These are phyloP conservation scores for Litoditis marina DNA, from an alignment of 2,888 invertebrate species.

Conservation along the genomic window DNA sequence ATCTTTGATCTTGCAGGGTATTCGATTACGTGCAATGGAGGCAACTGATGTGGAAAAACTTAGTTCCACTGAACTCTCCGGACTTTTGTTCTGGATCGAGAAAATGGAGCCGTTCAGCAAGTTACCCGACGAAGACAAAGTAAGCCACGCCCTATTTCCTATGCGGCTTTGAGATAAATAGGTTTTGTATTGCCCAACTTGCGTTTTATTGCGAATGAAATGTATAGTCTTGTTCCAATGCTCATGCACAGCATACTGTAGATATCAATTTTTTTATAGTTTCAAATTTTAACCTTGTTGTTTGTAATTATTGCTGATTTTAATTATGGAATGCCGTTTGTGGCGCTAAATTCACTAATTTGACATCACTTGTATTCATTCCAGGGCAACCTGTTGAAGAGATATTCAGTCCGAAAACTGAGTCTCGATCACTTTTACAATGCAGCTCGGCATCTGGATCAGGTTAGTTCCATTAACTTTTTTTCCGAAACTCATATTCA, in stretches of 20 bases:
- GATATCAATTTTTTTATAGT: no score
- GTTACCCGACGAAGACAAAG: constrained; percentile 40
- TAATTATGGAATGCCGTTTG: no score
- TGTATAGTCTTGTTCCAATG: neutral
- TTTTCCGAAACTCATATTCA: no score
- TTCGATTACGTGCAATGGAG: constrained; percentile 41
- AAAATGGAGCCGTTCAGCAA: constrained; percentile 47
- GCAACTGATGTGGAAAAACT: constrained; percentile 51
- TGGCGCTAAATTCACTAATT: no score
- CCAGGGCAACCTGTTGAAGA: constrained; percentile 35
- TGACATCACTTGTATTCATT: no score
- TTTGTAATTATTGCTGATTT: no score
- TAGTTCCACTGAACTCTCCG: constrained; percentile 50
- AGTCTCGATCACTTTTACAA: constrained; percentile 56
- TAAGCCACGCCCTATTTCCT: no score
- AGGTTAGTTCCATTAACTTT: no score
- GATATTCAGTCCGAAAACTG: constrained; percentile 55
- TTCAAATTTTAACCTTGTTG: no score
- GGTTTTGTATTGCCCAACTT: no score
- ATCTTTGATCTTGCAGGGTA: constrained; percentile 18
- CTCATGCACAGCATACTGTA: neutral
- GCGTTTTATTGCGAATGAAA: neutral
- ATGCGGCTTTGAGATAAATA: no score
- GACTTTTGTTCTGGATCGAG: constrained; percentile 57
- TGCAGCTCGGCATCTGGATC: constrained; percentile 49